phyloP scores from a whole-genome alignment of 2,888 invertebrate genomes.

The Anorthoa munda region DNA sequence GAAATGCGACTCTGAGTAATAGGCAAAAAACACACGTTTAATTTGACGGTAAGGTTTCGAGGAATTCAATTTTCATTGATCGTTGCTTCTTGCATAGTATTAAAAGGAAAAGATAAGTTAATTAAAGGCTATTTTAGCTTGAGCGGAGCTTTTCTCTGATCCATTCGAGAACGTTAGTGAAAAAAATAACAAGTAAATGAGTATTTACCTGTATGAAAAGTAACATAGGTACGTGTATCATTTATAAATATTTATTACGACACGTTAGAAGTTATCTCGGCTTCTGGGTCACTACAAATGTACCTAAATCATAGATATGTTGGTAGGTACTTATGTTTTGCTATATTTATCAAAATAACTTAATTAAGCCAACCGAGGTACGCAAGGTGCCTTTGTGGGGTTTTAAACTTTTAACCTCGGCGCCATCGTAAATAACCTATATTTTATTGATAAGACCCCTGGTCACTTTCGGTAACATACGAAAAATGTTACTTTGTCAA shows the following conservation, averaged over 20 bases:
- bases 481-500: conserved; percentile 90
- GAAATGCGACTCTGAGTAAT: conserved; percentile 9
- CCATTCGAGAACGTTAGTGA: conserved; percentile 23
- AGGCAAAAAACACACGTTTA: background rate
- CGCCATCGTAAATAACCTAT: conserved; percentile 87
- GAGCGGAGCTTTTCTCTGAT: conserved; percentile 6
- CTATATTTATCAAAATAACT: conserved; percentile 70
- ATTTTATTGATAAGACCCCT: conserved; percentile 87
- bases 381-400: conserved; percentile 69
- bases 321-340: conserved; percentile 60
- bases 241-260: conserved; percentile 64
- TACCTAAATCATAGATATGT: conserved; percentile 71
- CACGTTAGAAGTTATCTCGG: conserved; percentile 69
- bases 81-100: background rate
- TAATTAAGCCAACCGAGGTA: conserved; percentile 73
- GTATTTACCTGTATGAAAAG: conserved; percentile 22
- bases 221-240: conserved; percentile 17
- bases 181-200: conserved; percentile 24
- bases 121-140: conserved; percentile 12
- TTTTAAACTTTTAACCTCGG: conserved; percentile 78
- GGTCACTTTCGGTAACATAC: conserved; percentile 88
- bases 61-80: background rate
- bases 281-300: conserved; percentile 69
- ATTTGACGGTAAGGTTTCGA: background rate
- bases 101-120: conserved; percentile 9